Evolutionary conservation across 2,113 vertebrate species (phyloP).

Genomic region (Gobio gobio): DNA sequence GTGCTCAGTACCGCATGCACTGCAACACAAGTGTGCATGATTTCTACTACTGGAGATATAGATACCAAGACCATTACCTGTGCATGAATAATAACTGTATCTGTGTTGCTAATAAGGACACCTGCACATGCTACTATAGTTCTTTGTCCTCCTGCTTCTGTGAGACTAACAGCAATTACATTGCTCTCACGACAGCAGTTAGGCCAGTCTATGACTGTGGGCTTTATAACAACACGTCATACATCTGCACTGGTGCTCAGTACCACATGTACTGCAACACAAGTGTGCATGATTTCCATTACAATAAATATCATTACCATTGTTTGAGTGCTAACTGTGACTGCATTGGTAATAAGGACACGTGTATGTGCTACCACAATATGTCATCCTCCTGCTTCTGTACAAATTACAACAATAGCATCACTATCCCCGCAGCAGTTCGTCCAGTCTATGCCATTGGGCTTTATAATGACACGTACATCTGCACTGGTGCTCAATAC

Average conservation of each 20-base stretch:
- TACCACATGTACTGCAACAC: background rate
- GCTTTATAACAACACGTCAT: background rate
- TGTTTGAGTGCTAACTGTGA: background rate
- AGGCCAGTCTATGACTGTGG: background rate
- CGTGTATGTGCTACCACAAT: no score
- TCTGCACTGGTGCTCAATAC: no score
- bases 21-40: no score
- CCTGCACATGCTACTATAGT: background rate
- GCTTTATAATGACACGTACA: no score
- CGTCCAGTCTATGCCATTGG: no score
- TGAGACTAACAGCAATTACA: background rate
- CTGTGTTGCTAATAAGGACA: background rate
- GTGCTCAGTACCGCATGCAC: no score
- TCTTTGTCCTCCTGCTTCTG: background rate
- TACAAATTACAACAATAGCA: no score
- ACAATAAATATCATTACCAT: background rate
- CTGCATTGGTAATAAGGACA: background rate
- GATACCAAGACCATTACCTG: no score
- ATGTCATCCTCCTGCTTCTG: no score
- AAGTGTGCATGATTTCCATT: background rate
- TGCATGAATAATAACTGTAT: background rate
- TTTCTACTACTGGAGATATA: background rate
- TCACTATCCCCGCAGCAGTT: no score
- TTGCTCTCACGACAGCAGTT: background rate
- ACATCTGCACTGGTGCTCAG: background rate